Evolutionary conservation across 2,113 vertebrate genomes (phyloP).

Genomic region (Cebus imitator): DNA sequence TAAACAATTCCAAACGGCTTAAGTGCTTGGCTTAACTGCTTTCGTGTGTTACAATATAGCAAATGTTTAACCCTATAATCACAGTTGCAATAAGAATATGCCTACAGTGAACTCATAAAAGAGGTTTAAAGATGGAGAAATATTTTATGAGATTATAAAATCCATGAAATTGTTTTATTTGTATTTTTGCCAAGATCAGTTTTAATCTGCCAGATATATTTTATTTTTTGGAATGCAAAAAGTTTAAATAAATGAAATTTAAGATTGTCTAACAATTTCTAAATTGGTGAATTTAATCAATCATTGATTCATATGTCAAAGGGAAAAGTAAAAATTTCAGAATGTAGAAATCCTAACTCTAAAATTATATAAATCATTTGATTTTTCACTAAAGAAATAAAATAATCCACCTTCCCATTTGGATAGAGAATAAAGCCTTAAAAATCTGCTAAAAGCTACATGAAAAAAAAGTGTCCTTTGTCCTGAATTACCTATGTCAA

Average conservation of each 20-base stretch:
- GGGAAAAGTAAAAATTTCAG: constrained; percentile 2
- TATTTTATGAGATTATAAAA: not conserved
- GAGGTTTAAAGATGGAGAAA: constrained; percentile 34
- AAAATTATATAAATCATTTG: not conserved
- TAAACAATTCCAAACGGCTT: constrained; percentile 85
- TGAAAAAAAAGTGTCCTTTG: not conserved
- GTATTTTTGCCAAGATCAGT: not conserved
- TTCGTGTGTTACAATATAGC: constrained; percentile 80
- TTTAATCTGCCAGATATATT: not conserved
- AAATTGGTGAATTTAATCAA: not conserved
- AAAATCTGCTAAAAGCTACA: not conserved
- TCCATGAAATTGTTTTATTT: not conserved
- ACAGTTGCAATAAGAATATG: constrained; percentile 19
- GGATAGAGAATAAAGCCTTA: constrained; percentile 1
- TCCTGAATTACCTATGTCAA: constrained; percentile 39
- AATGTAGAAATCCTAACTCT: constrained; percentile 30
- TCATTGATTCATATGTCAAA: constrained; percentile 17
- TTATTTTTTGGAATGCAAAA: constrained; percentile 28
- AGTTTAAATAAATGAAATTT: constrained; percentile 46
- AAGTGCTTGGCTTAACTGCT: constrained; percentile 85
- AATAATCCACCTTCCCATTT: constrained; percentile 11
- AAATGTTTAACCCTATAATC: constrained; percentile 68
- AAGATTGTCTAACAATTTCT: constrained; percentile 42
- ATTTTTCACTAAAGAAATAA: constrained; percentile 43
- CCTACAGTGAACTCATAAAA: not conserved